Base-by-base conservation (phyloP, 2,113 vertebrate species). In the Ameiurus melas region DNA sequence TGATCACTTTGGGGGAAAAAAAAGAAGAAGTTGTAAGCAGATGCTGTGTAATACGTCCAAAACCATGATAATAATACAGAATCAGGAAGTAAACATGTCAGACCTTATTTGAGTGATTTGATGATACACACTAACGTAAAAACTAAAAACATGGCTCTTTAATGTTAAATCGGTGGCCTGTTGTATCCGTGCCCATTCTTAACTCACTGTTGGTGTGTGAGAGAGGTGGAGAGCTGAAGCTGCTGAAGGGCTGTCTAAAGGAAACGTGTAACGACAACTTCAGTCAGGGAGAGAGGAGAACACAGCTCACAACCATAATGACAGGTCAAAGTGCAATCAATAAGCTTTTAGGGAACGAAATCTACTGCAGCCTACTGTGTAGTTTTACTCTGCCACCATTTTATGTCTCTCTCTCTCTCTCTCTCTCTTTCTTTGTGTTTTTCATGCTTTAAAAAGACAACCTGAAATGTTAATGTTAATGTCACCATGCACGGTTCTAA, bases 211-310 rank as follows among this genome's bases (percentile, higher is more conserved):
- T 3, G 16, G 68, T 2, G 68, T 71, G 68, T 71, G 30, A 71
- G 68, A 71, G 68, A 2, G 30, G 4, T 68, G 53, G 39, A 89
- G 25, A 71, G 62, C 33, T 77, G 33, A 80, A 62, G 66, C 14
- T 27, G 22, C n/a, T 84, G 75, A 53, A 62, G 85, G 12, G 39
- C 27, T 43, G 43, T 68, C 30, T 84, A 70, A 84, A 90, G 64
- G 55, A 75, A 75, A 90, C 78, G 70, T 87, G 58, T 62, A 68
- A 87, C 77, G 77, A 87, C 82, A 77, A 60, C 84, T 87, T 68
- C 85, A 85, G 58, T 85, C 66, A 87, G 14, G 39, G 66, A 89
- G 73, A 86, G 87, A 20, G 55, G 77, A 43, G 89, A 77, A 83
- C 55, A 33, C 64, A 73, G 51, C 2, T 6, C 62, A 89, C 43